Percentiles rank a stretch among this genome's conserved stretches.
Conservation (phyloP, 2,888 invertebrate species). For the Corythucha ciliata region DNA sequence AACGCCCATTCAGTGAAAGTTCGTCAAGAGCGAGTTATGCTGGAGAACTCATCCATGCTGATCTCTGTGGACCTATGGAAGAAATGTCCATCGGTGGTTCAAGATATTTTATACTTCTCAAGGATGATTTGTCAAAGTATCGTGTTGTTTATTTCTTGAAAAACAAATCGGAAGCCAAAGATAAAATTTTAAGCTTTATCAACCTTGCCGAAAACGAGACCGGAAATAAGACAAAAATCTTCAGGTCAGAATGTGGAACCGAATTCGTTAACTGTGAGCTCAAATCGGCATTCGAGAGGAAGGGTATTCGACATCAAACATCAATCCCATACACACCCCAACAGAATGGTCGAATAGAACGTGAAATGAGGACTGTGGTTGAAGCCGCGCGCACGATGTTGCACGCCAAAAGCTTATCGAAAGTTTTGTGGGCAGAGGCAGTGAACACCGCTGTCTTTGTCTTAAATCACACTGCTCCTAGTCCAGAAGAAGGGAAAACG, state of each 20-base stretch:
- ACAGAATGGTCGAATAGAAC: constrained; percentile 13
- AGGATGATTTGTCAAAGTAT: too few relatives aligned
- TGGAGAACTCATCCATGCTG: constrained; percentile 11
- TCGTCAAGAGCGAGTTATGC: constrained; percentile 1
- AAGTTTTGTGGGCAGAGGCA: too few relatives aligned
- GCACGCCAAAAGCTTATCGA: too few relatives aligned
- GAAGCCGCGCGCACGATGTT: constrained; percentile 4
- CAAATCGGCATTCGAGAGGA: not conserved
- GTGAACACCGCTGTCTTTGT: too few relatives aligned
- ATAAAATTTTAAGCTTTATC: too few relatives aligned
- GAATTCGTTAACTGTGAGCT: constrained; percentile 2
- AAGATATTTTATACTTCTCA: too few relatives aligned
- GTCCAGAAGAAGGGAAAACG: too few relatives aligned
- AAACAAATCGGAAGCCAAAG: too few relatives aligned
- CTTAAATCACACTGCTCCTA: too few relatives aligned
- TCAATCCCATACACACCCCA: constrained; percentile 8
- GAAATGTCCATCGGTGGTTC: too few relatives aligned
- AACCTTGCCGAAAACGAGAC: too few relatives aligned
- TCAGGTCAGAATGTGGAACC: constrained; percentile 4
- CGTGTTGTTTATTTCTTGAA: too few relatives aligned
- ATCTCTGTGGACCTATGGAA: constrained; percentile 17
- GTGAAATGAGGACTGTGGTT: constrained; percentile 15
- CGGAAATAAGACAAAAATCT: not conserved
- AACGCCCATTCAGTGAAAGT: constrained; percentile 12
- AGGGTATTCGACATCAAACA: constrained; percentile 9